A percentile compares a stretch with the other conserved stretches of the same genome.
These are phyloP conservation scores for Pseudococcus viburni DNA, from an alignment of 2,888 invertebrate genomes.

Conservation along the genomic window DNA sequence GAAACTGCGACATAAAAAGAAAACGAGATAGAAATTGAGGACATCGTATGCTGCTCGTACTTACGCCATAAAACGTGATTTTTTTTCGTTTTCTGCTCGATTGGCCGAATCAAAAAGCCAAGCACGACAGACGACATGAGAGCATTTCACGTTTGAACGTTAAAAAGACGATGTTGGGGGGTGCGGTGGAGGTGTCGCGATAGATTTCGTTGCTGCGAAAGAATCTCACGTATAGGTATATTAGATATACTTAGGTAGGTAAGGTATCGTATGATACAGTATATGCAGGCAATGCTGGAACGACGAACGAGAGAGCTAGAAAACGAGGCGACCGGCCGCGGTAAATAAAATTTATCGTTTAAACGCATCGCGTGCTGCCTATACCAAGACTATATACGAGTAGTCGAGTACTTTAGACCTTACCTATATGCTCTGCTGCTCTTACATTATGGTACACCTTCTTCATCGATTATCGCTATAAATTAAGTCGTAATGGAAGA, in stretches of 20 bases:
- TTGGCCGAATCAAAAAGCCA: constrained; percentile 11
- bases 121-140: constrained; percentile 6
- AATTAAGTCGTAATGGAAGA: constrained; percentile 24
- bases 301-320: not conserved
- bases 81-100: not conserved
- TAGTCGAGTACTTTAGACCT: not conserved
- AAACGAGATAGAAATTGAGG: too few species aligned
- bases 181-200: not conserved
- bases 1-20: too few species aligned
- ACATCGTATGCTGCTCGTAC: too few species aligned
- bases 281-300: not conserved
- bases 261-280: too few species aligned
- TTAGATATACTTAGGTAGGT: not conserved
- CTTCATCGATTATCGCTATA: constrained; percentile 51
- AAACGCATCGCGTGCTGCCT: constrained; percentile 45
- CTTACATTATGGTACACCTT: not conserved
- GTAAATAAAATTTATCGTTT: constrained; percentile 39
- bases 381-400: not conserved
- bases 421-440: not conserved
- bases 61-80: not conserved
- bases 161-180: not conserved
- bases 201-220: not conserved
- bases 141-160: constrained; percentile 4
- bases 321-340: not conserved
- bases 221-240: not conserved